Conservation (phyloP, 2,888 invertebrate species). For the Julus scandinavius region DNA sequence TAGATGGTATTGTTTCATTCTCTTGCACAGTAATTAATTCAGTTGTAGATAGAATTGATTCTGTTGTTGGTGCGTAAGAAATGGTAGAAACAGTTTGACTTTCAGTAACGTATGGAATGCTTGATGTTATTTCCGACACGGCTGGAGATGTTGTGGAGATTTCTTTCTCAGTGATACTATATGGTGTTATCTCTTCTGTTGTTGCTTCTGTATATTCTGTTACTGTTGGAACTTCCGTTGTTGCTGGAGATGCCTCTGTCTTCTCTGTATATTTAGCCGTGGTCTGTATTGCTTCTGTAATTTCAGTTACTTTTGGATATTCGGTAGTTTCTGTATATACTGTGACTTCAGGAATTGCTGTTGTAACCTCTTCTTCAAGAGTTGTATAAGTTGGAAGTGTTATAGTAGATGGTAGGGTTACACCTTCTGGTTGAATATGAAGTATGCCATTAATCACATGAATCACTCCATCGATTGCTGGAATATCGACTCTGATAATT, state of each 20-base stretch:
- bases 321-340: background rate
- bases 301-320: background rate
- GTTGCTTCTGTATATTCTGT: conserved; percentile 16
- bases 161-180: background rate
- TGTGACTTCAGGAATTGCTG: conserved; percentile 14
- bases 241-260: background rate
- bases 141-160: background rate
- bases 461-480: conserved; percentile 52
- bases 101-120: too few relatives aligned
- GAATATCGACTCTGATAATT: conserved; percentile 52
- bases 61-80: too few relatives aligned
- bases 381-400: background rate
- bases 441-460: conserved; percentile 51
- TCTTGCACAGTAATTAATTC: background rate
- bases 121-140: background rate
- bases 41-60: background rate
- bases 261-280: background rate
- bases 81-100: too few relatives aligned
- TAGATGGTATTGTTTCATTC: conserved; percentile 34
- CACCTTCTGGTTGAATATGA: background rate
- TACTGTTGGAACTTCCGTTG: background rate
- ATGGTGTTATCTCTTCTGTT: background rate
- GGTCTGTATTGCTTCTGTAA: background rate
- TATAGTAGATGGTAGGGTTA: conserved; percentile 20
- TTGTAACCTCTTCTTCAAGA: background rate